A percentile compares a stretch with the other conserved stretches of the same genome.
These are phyloP conservation scores for Drosophila paulistorum DNA, from an alignment of 1,140 invertebrate genomes.

Conservation along the genomic window DNA sequence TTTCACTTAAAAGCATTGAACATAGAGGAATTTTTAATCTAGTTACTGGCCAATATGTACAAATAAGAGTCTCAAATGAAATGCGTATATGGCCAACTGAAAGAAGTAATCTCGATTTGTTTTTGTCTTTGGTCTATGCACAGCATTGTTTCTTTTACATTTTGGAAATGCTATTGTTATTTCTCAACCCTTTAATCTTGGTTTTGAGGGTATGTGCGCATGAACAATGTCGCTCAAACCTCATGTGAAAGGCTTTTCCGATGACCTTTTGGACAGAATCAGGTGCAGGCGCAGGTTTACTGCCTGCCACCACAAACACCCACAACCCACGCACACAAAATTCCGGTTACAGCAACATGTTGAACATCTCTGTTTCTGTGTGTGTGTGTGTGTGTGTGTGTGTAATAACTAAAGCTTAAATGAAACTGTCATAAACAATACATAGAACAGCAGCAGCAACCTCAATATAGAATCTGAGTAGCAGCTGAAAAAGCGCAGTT, in stretches of 20 bases:
- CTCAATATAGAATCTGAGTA: no score
- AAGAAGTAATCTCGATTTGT: no score
- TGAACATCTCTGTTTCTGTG: background rate
- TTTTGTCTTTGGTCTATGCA: no score
- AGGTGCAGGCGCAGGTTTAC: constrained; percentile 10
- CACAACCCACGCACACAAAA: background rate
- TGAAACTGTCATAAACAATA: constrained; percentile 22
- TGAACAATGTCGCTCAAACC: constrained; percentile 12
- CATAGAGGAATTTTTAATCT: no score
- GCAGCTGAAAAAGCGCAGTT: background rate
- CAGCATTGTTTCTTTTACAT: no score
- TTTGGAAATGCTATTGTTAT: no score
- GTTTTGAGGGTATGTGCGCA: background rate
- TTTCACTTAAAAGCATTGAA: no score
- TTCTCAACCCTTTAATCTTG: no score
- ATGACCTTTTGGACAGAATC: constrained; percentile 36
- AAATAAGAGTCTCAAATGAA: no score
- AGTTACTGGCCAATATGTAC: no score
- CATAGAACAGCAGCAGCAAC: constrained; percentile 18
- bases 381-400: background rate
- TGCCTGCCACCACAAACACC: background rate
- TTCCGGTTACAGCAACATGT: constrained; percentile 38
- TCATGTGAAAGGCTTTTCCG: constrained; percentile 8
- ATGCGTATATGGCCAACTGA: no score
- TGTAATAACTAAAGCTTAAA: constrained; percentile 25